Conservation (phyloP, 2,113 vertebrate genomes). For the Melanostigma gelatinosum region DNA sequence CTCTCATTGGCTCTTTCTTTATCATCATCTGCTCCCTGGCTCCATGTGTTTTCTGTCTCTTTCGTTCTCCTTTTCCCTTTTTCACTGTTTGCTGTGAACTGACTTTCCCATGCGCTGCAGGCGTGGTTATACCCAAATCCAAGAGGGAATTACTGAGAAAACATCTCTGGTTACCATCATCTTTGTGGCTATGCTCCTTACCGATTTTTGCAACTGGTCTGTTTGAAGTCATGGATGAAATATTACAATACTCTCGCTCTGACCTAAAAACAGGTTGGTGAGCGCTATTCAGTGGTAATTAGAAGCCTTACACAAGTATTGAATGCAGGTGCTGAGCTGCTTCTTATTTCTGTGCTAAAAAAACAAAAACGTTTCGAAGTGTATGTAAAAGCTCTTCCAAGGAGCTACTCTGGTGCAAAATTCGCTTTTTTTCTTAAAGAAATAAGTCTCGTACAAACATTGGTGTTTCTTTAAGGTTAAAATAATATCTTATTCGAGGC, state of each 20-base stretch:
- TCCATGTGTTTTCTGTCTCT: constrained; percentile 47
- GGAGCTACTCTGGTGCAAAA: background rate
- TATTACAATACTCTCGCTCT: constrained; percentile 73
- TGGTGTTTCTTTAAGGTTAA: background rate
- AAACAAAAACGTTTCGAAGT: background rate
- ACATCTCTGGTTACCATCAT: constrained; percentile 80
- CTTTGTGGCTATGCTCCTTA: constrained; percentile 71
- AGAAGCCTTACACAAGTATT: constrained; percentile 67
- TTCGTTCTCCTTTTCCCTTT: constrained; percentile 48
- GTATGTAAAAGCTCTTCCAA: background rate
- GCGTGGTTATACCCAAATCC: constrained; percentile 64
- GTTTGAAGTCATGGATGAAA: constrained; percentile 84
- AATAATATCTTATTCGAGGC: background rate
- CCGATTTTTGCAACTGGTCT: constrained; percentile 69
- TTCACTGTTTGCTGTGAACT: constrained; percentile 54
- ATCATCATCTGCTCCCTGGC: constrained; percentile 19
- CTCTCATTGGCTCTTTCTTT: constrained; percentile 19
- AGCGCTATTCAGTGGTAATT: constrained; percentile 67
- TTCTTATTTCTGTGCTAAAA: constrained; percentile 43
- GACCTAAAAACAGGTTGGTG: constrained; percentile 59
- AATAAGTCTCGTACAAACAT: background rate
- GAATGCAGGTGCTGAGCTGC: constrained; percentile 41
- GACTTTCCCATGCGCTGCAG: constrained; percentile 68
- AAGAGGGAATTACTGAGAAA: constrained; percentile 75
- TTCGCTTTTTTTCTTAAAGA: background rate